A percentile compares a stretch with the other conserved stretches of the same genome.
phyloP scores from a whole-genome alignment of 2,797 vertebrate genomes.

The Geotria australis region DNA sequence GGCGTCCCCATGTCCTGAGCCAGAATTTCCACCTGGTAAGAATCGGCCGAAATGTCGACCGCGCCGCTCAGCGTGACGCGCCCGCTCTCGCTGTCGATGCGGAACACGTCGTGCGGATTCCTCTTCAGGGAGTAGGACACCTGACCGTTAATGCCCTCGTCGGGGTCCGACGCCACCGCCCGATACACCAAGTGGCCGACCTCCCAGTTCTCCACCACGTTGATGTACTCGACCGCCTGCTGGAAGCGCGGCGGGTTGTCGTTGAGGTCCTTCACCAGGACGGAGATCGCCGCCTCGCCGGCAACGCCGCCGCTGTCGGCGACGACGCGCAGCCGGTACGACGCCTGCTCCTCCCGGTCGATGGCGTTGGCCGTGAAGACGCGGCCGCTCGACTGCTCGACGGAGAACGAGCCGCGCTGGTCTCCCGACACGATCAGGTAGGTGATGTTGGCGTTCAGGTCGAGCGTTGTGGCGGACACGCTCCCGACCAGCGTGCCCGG shows the following conservation, averaged over 20 bases:
- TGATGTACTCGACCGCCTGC: conserved; percentile 47
- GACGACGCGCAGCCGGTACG: conserved; percentile 68
- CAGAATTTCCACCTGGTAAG: conserved; percentile 58
- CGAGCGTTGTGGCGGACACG: conserved; percentile 46
- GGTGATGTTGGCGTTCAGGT: conserved; percentile 67
- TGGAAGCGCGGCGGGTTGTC: conserved; percentile 70
- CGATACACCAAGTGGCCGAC: conserved; percentile 69
- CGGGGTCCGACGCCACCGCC: conserved; percentile 54
- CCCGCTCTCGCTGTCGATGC: conserved; percentile 43
- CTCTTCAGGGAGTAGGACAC: conserved; percentile 61
- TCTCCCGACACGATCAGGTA: conserved; percentile 79
- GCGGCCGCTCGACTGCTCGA: conserved; percentile 30
- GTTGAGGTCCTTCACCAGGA: conserved; percentile 83
- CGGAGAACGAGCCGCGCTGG: conserved; percentile 44
- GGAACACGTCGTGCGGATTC: conserved; percentile 53
- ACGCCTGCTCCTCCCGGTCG: conserved; percentile 64
- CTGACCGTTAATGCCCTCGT: conserved; percentile 53
- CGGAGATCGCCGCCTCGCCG: conserved; percentile 52
- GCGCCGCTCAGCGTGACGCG: conserved; percentile 41
- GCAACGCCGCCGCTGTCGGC: conserved; percentile 57
- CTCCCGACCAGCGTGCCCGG: conserved; percentile 42
- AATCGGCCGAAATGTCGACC: conserved; percentile 44
- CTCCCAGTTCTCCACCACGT: conserved; percentile 84
- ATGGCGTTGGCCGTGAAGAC: conserved; percentile 42
- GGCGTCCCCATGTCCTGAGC: conserved; percentile 68